These are phyloP conservation scores for Stichodactyla helianthus DNA, from an alignment of 64 coral and sea anemone species.

Conservation along the genomic window DNA sequence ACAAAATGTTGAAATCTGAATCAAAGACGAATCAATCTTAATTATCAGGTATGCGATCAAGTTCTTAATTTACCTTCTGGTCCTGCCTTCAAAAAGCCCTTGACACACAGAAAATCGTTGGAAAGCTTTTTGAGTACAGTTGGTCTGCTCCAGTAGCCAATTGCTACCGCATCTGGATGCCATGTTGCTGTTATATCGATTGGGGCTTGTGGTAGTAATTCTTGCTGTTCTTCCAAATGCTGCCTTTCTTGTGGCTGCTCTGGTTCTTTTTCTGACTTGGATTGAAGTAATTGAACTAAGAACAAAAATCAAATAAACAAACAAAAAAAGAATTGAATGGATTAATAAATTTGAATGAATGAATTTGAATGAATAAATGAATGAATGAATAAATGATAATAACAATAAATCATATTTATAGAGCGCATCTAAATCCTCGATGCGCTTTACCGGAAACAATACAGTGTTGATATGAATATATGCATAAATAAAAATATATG, in stretches of 20 bases:
- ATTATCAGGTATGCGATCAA: neutral
- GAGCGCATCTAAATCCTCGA: too few species aligned
- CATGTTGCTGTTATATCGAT: too few species aligned
- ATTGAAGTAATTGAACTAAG: neutral
- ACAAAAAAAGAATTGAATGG: neutral
- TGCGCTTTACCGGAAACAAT: too few species aligned
- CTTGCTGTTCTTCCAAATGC: neutral
- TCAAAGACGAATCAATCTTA: neutral
- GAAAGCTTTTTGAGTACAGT: neutral
- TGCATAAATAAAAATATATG: too few species aligned
- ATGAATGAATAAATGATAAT: neutral
- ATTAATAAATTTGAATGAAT: neutral
- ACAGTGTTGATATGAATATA: too few species aligned
- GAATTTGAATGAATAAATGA: neutral
- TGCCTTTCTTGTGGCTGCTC: too few species aligned
- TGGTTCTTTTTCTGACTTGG: too few species aligned
- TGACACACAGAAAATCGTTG: constrained; percentile 20
- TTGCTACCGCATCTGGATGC: constrained; percentile 3
- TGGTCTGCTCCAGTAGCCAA: constrained; percentile 38
- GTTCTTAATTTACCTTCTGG: neutral
- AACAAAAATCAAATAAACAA: neutral
- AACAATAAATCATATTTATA: too few species aligned
- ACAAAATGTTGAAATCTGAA: neutral
- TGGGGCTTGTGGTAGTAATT: neutral
- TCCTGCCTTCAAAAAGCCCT: constrained; percentile 24